Evolutionary conservation across 2,888 invertebrate genomes (phyloP).

Genomic region (Drosophila tripunctata): DNA sequence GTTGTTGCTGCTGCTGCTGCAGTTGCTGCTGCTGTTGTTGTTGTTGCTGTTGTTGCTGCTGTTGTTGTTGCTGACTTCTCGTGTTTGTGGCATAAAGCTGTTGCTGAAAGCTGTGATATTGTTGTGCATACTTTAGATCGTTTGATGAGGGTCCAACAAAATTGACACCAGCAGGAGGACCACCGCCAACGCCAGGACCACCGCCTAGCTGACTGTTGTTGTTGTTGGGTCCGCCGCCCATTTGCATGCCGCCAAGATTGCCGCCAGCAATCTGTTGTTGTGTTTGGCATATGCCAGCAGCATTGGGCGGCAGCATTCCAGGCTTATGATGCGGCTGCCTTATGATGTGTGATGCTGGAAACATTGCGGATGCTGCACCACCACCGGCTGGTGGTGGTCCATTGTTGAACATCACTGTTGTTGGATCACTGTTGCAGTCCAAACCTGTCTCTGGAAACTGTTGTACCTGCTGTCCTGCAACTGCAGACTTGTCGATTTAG

Average conservation of each 20-base stretch:
- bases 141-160: slow-evolving; percentile 94
- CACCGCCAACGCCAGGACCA: slow-evolving; percentile 55
- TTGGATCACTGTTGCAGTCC: slow-evolving; percentile 59
- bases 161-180: slow-evolving; percentile 49
- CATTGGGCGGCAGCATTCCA: too few relatives aligned
- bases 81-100: slow-evolving; percentile 95
- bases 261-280: slow-evolving; percentile 40
- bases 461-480: slow-evolving; percentile 53
- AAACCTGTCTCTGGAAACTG: slow-evolving; percentile 68
- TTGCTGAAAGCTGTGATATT: slow-evolving; percentile 98
- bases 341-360: slow-evolving; percentile 34
- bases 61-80: slow-evolving; percentile 85
- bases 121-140: slow-evolving; percentile 96
- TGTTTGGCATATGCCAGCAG: slow-evolving; percentile 52
- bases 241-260: slow-evolving; percentile 30
- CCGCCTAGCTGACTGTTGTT: slow-evolving; percentile 7
- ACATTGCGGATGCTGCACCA: slow-evolving; percentile 47
- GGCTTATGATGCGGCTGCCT: slow-evolving; percentile 48
- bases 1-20: slow-evolving; percentile 64
- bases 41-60: slow-evolving; percentile 1
- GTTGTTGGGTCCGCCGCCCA: slow-evolving; percentile 26
- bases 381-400: too few relatives aligned
- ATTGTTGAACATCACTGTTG: slow-evolving; percentile 53
- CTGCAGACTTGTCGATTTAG: slow-evolving; percentile 33
- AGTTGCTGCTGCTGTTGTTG: slow-evolving; percentile 58